phyloP scores from a whole-genome alignment of 2,888 invertebrate species.

The Leucoptera coffeella region DNA sequence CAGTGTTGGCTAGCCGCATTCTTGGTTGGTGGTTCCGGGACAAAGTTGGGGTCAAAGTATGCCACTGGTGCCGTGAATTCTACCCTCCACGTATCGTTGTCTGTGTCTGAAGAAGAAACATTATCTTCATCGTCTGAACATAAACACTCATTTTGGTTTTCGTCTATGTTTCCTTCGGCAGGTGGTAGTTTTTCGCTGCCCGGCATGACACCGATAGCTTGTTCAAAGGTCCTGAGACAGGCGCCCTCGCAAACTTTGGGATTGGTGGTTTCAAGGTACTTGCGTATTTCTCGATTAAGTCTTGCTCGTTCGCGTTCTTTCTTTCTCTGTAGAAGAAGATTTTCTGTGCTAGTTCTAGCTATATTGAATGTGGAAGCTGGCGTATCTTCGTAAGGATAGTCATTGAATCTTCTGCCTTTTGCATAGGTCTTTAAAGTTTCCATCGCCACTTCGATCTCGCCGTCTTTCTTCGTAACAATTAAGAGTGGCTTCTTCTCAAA shows the following conservation, averaged over 20 bases:
- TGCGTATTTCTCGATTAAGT: constrained; percentile 28
- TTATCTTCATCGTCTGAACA: constrained; percentile 32
- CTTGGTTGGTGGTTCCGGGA: constrained; percentile 17
- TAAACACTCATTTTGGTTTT: constrained; percentile 16
- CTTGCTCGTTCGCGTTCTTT: constrained; percentile 27
- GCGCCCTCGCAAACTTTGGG: constrained; percentile 36
- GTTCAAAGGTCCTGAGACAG: constrained; percentile 37
- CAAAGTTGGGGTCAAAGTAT: constrained; percentile 20
- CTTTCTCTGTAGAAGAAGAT: constrained; percentile 21
- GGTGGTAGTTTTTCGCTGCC: too few species aligned
- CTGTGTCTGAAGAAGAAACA: constrained; percentile 32
- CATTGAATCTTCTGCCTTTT: constrained; percentile 24
- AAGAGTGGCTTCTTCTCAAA: too few species aligned
- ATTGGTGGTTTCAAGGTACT: constrained; percentile 34
- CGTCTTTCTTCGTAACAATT: constrained; percentile 33
- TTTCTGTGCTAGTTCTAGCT: constrained; percentile 39
- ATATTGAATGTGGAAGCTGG: constrained; percentile 27
- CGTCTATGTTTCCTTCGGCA: constrained; percentile 8
- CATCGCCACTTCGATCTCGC: constrained; percentile 36
- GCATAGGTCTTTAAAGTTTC: constrained; percentile 33
- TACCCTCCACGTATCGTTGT: constrained; percentile 38
- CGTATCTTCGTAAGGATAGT: constrained; percentile 39
- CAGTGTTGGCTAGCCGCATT: constrained; percentile 25
- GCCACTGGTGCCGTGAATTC: constrained; percentile 44
- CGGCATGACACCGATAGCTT: constrained; percentile 31